These are phyloP conservation scores for Ivindomyrus marchei DNA, from an alignment of 2,113 vertebrate genomes.

Conservation along the genomic window DNA sequence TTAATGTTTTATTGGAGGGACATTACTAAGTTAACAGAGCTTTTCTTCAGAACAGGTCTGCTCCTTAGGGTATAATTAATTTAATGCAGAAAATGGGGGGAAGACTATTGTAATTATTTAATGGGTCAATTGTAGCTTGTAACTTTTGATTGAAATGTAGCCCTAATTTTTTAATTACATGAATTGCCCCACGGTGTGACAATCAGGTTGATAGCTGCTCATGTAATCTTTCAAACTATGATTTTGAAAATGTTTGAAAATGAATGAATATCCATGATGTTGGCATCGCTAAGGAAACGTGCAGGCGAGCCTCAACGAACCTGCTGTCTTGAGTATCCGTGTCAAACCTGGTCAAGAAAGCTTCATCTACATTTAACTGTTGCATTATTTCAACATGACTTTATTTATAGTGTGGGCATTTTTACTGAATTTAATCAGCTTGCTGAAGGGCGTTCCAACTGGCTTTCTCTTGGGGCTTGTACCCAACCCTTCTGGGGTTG, in stretches of 20 bases:
- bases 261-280: background rate
- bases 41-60: background rate
- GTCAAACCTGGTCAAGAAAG: background rate
- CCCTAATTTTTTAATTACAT: background rate
- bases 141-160: background rate
- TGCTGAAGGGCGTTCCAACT: background rate
- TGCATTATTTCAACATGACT: background rate
- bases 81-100: background rate
- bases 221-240: background rate
- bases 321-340: background rate
- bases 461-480: background rate
- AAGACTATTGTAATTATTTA: background rate
- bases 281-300: background rate
- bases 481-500: background rate
- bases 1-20: background rate
- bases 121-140: conserved; percentile 14
- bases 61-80: background rate
- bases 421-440: background rate
- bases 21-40: background rate
- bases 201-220: conserved; percentile 1
- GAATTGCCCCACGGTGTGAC: background rate
- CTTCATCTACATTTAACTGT: background rate
- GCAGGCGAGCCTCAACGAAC: background rate
- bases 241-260: background rate
- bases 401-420: background rate